Evolutionary conservation across 2,888 invertebrate genomes (phyloP).

Genomic region (Athripsodes cinereus): DNA sequence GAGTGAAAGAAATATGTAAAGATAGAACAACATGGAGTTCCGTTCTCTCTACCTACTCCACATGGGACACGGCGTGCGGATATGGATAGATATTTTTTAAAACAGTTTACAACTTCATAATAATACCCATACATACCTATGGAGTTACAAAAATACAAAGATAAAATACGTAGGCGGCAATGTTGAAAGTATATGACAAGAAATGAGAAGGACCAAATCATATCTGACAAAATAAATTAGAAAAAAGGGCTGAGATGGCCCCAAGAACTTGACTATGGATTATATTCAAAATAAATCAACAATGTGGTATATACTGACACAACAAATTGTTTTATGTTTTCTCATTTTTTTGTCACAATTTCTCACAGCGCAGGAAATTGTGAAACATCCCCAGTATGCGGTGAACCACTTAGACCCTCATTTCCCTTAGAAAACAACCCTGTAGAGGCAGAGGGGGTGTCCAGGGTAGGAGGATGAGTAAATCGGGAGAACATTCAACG

Average conservation of each 20-base stretch:
- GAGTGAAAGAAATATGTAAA: too few species aligned
- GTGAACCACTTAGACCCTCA: conserved; percentile 10
- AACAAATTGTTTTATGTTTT: background rate
- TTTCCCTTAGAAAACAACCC: conserved; percentile 3
- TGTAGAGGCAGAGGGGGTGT: background rate
- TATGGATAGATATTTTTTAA: too few species aligned
- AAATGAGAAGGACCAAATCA: too few species aligned
- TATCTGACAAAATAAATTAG: too few species aligned
- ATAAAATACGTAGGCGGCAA: too few species aligned
- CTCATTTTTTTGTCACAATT: conserved; percentile 1
- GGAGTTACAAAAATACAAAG: too few species aligned
- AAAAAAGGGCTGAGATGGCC: background rate
- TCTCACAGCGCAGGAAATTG: conserved; percentile 9
- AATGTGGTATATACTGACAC: background rate
- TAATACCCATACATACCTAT: too few species aligned
- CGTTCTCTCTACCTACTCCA: too few species aligned
- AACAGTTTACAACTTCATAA: too few species aligned
- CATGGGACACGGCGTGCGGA: too few species aligned
- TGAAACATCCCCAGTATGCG: conserved; percentile 2
- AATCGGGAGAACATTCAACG: conserved; percentile 4
- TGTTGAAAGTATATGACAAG: too few species aligned
- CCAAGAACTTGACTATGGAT: background rate
- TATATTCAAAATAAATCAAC: background rate
- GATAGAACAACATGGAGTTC: too few species aligned
- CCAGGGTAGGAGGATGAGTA: background rate